Evolutionary conservation across 2,113 vertebrate species (phyloP), one percentile per base, ranked within the genome.

Genomic region (Actenoides lindsayi): DNA sequence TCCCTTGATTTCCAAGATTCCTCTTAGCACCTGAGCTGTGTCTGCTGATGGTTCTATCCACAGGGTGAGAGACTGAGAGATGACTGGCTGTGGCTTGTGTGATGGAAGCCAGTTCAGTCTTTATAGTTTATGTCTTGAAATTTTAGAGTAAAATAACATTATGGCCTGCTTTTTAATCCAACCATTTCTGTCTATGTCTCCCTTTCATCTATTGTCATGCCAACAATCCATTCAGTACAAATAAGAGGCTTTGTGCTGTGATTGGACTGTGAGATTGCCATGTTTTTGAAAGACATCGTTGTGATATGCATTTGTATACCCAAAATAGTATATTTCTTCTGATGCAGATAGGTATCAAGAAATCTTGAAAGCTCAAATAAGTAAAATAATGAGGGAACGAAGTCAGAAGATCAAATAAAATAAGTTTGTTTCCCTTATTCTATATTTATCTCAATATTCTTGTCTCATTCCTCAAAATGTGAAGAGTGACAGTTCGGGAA

Each of bases 381-480:
- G 53, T 83, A 82, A 77, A 93, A 51, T 73, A 59, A 54, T 87
- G 42, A 79, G 16, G n/a, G 14, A 87, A 35, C 57, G 28, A 74
- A 86, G 27, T 76, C 81, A 89, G 64, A 56, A 65, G 20, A 64
- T 60, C 15, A 67, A 67, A 73, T 63, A 54, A 91, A 94, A 62
- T 65, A 94, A 35, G 20, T 82, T 16, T 78, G 39, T 87, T 86
- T 77, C 27, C 30, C 48, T 74, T 78, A 14, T 96, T 92, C 41
- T 76, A 8, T 75, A 83, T 73, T 93, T 96, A 59, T 71, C 65
- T 83, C 28, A 48, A 11, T 85, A 63, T 77, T 84, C 77, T 87
- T 89, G 27, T 90, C 62, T 96, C 37, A 37, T 35, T 89, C 79
- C 41, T 96, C 67, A 91, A 96, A 96, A 95, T 86, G 41, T 53